Evolutionary conservation across 2,888 invertebrate species (phyloP).

Genomic region (Leucoma salicis): DNA sequence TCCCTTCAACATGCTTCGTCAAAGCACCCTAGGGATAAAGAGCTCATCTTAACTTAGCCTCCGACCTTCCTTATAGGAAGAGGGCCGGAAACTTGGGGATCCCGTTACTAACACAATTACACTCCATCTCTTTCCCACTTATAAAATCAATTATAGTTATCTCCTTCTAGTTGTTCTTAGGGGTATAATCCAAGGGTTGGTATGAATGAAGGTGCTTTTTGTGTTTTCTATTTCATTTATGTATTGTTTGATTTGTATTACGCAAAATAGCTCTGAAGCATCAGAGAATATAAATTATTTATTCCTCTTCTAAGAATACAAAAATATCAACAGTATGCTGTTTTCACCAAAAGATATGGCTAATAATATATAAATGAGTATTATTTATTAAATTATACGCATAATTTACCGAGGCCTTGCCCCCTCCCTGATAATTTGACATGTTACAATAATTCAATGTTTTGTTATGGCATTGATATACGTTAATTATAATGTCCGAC

Average conservation of each 20-base stretch:
- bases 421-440: too few relatives aligned
- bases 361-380: too few relatives aligned
- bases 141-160: slow-evolving; percentile 21
- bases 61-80: slow-evolving; percentile 54
- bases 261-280: slow-evolving; percentile 48
- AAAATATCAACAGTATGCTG: too few relatives aligned
- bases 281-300: too few relatives aligned
- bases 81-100: slow-evolving; percentile 61
- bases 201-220: slow-evolving; percentile 45
- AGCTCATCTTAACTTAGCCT: slow-evolving; percentile 50
- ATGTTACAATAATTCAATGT: too few relatives aligned
- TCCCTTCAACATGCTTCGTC: slow-evolving; percentile 22
- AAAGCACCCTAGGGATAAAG: slow-evolving; percentile 35
- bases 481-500: too few relatives aligned
- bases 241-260: slow-evolving; percentile 44
- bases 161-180: slow-evolving; percentile 56
- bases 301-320: too few relatives aligned
- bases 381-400: too few relatives aligned
- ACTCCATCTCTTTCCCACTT: slow-evolving; percentile 42
- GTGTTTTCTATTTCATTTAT: slow-evolving; percentile 45
- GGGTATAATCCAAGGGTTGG: slow-evolving; percentile 47
- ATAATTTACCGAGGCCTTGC: too few relatives aligned
- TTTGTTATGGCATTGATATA: too few relatives aligned
- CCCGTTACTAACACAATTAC: slow-evolving; percentile 53
- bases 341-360: too few relatives aligned